Base-by-base conservation (phyloP, 2,888 invertebrate species). In the Limnephilus marmoratus region DNA sequence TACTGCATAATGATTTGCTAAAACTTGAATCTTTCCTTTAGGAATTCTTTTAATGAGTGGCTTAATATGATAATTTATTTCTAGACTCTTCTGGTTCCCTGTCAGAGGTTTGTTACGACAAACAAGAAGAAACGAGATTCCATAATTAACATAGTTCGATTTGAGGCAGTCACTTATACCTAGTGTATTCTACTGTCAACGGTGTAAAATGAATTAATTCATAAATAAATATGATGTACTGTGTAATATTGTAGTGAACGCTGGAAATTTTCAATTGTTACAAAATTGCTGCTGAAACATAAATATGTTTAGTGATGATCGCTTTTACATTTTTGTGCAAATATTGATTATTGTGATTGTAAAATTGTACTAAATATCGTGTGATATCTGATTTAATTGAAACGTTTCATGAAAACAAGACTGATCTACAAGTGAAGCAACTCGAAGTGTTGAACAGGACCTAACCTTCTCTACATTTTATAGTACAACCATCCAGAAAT, bases 361-460 rank as follows among this genome's bases (percentile, higher is more conserved):
- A 92, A 91, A 91, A 90, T 91, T 90, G 91, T 92, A 93, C 92
- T 92, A 93, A 91, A 85, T 86, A 90, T 93, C 92, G 91, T 92
- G 92, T 93, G 93, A 93, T 93, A 92, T 91, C 92, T 92, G 93
- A 92, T 88, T 93, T 91, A 90, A 92, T 82, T 93, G 92, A 92
- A 93, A 90, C 83, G 92, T 92, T 93, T 93, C 93, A 93, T 93
- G 93, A 83, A 93, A 93, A 93, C 93, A 93, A 93, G 93, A 93
- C 93, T 93, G 93, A 93, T 93, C 93, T 93, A 93, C 92, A 92
- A 93, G 92, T 92, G 92, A 92, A 92, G 92, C 93, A 92, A 92
- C 91, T 92, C 90, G 91, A 88, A 90, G 92, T 92, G 92, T 92
- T 90, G 85, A 90, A 80, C 91, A 91, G 93, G 90, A 90, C 90